These are phyloP conservation scores for Poeciliopsis infans DNA, from an alignment of 2,797 vertebrate genomes.

Conservation along the genomic window DNA sequence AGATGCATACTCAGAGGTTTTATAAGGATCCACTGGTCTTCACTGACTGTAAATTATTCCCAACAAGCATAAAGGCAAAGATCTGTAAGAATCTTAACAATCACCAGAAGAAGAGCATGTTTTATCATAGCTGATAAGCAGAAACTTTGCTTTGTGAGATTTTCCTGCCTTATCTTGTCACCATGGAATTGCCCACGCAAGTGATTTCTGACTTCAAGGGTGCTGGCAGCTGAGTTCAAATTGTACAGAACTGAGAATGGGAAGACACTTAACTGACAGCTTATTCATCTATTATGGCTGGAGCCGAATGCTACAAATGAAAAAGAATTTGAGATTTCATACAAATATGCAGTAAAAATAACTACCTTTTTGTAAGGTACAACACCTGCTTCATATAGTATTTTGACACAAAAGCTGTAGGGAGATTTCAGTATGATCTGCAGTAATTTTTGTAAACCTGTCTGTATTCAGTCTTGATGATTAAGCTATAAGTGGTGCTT, in stretches of 20 bases:
- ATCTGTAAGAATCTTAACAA: constrained; percentile 47
- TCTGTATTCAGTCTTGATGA: background rate
- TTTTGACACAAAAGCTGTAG: background rate
- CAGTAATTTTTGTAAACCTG: background rate
- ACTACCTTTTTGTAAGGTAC: background rate
- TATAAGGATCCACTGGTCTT: constrained; percentile 20
- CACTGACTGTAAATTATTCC: constrained; percentile 48
- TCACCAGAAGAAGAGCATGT: constrained; percentile 38
- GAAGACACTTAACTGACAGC: constrained; percentile 21
- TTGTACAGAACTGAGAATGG: constrained; percentile 24
- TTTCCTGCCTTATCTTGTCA: constrained; percentile 58
- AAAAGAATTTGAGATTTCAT: background rate
- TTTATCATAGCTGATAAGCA: constrained; percentile 48
- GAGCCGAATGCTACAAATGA: background rate
- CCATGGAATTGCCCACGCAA: constrained; percentile 49
- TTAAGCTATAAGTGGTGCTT: background rate
- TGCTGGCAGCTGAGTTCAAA: constrained; percentile 19
- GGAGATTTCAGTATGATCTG: background rate
- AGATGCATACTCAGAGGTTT: constrained; percentile 17
- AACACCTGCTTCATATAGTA: background rate
- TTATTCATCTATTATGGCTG: background rate
- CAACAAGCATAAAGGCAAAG: constrained; percentile 34
- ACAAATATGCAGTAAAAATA: background rate
- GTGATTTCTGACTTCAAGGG: constrained; percentile 38
- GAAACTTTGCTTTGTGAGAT: constrained; percentile 47